Evolutionary conservation across 2,113 vertebrate genomes (phyloP).

Genomic region (Ctenodactylus gundi): DNA sequence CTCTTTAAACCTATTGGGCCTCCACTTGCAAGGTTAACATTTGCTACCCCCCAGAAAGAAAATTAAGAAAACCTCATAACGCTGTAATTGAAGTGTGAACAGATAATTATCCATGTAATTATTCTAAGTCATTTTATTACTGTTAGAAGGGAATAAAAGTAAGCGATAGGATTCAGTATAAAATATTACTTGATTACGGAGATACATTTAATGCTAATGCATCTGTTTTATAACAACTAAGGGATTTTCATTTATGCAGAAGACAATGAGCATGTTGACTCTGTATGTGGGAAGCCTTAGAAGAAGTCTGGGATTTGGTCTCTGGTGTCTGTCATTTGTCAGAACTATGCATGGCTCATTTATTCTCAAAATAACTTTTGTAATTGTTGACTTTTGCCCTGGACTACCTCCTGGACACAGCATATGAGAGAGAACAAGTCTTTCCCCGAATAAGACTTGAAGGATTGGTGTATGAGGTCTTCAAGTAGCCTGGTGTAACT

Average conservation of each 20-base stretch:
- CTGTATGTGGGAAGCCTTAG: background rate
- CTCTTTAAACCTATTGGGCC: background rate
- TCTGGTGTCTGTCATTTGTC: background rate
- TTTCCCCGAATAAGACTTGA: background rate
- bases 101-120: constrained; percentile 67
- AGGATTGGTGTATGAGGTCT: background rate
- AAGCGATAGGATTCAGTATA: constrained; percentile 60
- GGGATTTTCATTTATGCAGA: background rate
- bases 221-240: background rate
- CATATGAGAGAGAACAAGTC: background rate
- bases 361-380: background rate
- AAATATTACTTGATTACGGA: constrained; percentile 26
- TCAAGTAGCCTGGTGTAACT: too few species aligned
- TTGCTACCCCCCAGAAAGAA: background rate
- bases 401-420: background rate
- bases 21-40: constrained; percentile 22
- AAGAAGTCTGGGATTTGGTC: background rate
- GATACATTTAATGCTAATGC: background rate
- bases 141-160: constrained; percentile 25
- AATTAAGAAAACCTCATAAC: constrained; percentile 56
- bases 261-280: background rate
- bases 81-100: constrained; percentile 70
- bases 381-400: background rate
- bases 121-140: constrained; percentile 51
- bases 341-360: background rate